Evolutionary conservation across 2,888 invertebrate species (phyloP).

Genomic region (Capitulum mitella): DNA sequence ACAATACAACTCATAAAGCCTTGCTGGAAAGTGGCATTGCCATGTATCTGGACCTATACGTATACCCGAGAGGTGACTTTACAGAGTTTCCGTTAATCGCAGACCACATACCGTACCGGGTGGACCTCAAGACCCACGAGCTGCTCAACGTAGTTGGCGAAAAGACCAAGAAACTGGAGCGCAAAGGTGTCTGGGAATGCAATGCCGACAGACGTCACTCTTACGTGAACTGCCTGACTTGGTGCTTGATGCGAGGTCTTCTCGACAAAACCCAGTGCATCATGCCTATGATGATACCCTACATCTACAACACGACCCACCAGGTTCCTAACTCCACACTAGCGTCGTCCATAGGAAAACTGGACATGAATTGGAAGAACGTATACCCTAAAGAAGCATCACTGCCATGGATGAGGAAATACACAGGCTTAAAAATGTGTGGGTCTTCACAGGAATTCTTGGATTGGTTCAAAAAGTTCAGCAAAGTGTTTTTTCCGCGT

Average conservation of each 20-base stretch:
- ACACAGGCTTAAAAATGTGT: background rate
- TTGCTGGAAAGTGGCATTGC: background rate
- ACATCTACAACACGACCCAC: background rate
- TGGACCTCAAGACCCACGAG: background rate
- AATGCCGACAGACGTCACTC: background rate
- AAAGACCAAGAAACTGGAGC: background rate
- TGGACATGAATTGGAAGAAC: background rate
- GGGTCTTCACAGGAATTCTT: background rate
- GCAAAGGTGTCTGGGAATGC: background rate
- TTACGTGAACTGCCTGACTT: background rate
- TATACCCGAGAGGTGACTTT: background rate
- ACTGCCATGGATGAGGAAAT: background rate
- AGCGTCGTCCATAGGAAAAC: background rate
- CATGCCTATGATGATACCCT: background rate
- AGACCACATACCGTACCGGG: background rate
- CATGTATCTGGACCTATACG: background rate
- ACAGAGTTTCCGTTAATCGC: conserved; percentile 6
- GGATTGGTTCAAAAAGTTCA: background rate
- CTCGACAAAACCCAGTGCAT: background rate
- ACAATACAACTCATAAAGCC: too few species aligned
- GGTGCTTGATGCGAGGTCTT: background rate
- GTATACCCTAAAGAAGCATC: background rate
- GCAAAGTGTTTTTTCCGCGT: background rate
- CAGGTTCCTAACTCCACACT: background rate
- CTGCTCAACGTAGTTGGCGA: background rate